Evolutionary conservation across 2,113 vertebrate species (phyloP).

Genomic region (Brachyhypopomus occidentalis): DNA sequence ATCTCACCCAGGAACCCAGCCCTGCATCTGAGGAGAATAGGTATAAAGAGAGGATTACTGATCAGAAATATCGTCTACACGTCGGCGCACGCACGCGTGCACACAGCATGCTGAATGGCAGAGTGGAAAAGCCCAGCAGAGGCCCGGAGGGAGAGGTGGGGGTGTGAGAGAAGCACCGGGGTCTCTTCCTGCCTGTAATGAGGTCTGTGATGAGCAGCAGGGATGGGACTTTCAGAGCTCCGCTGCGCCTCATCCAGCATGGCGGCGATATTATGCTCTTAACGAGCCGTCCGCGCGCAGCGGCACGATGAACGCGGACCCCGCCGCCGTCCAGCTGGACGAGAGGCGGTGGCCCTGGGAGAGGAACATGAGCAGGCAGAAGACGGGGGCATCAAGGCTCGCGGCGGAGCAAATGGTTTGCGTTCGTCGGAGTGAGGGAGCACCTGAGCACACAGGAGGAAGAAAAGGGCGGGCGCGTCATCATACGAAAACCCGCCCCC

Average conservation of each 20-base stretch:
- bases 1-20: background rate
- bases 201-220: slow-evolving; percentile 24
- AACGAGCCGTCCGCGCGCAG: slow-evolving; percentile 28
- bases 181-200: slow-evolving; percentile 46
- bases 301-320: slow-evolving; percentile 15
- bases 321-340: slow-evolving; percentile 23
- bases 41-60: slow-evolving; percentile 11
- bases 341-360: background rate
- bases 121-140: slow-evolving; percentile 34
- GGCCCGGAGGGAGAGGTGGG: background rate
- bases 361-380: slow-evolving; percentile 48
- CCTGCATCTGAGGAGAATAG: background rate
- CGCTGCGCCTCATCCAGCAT: slow-evolving; percentile 11
- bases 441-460: slow-evolving; percentile 15
- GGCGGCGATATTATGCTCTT: slow-evolving; percentile 38
- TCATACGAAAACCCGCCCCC: too few species aligned
- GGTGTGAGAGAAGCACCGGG: background rate
- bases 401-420: slow-evolving; percentile 26
- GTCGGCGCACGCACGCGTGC: background rate
- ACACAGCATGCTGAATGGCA: slow-evolving; percentile 17
- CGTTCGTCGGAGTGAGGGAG: slow-evolving; percentile 31
- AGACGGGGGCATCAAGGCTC: slow-evolving; percentile 48
- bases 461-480: too few species aligned
- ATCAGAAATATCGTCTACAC: slow-evolving; percentile 2
- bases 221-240: slow-evolving; percentile 22